Evolutionary conservation across 2,113 vertebrate species (phyloP).

Genomic region (Emydocephalus ijimae): DNA sequence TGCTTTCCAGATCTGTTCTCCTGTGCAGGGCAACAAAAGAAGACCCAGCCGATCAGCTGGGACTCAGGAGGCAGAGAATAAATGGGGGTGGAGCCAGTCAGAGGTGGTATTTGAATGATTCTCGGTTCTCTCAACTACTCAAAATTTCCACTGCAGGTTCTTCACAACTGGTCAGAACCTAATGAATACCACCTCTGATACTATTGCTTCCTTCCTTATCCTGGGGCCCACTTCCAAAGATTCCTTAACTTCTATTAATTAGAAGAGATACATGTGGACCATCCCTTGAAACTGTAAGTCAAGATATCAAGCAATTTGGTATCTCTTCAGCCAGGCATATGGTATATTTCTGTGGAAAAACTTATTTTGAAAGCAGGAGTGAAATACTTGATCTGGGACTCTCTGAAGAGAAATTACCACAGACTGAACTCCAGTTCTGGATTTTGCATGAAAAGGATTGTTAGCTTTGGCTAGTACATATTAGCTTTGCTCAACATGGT

Average conservation of each 20-base stretch:
- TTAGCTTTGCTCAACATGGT: neutral
- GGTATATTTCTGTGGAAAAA: neutral
- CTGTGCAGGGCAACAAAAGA: no score
- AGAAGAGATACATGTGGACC: slow-evolving; percentile 17
- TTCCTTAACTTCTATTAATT: slow-evolving; percentile 11
- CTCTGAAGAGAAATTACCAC: neutral
- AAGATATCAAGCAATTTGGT: slow-evolving; percentile 29
- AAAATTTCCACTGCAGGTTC: no score
- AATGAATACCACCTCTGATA: neutral
- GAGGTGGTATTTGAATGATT: no score
- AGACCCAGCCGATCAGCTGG: no score
- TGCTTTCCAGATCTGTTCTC: no score
- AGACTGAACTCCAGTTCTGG: neutral
- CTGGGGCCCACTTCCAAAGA: neutral
- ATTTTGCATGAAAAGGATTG: neutral
- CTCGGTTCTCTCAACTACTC: no score
- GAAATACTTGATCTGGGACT: neutral
- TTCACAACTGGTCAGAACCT: no score
- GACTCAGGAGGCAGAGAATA: no score
- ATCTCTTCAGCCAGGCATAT: neutral
- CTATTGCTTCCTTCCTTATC: slow-evolving; percentile 46
- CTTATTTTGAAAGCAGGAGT: neutral
- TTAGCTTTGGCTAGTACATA: neutral
- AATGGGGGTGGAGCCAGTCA: no score
- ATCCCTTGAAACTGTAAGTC: slow-evolving; percentile 14